Conservation (phyloP, 2,888 invertebrate genomes). For the Anoncus sp. region DNA sequence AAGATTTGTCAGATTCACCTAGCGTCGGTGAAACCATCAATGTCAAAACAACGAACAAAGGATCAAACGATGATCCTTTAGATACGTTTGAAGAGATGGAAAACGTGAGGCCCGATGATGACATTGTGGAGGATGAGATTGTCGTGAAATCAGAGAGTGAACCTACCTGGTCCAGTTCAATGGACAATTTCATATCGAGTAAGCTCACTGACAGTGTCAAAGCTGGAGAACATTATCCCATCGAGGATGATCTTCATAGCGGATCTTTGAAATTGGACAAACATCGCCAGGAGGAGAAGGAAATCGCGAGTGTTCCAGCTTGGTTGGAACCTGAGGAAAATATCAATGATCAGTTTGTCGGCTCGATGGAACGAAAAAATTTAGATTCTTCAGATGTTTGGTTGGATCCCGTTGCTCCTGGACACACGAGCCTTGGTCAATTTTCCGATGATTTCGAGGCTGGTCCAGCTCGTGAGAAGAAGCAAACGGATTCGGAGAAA, state of each 20-base stretch:
- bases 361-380: slow-evolving; percentile 16
- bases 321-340: slow-evolving; percentile 20
- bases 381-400: slow-evolving; percentile 60
- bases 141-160: slow-evolving; percentile 40
- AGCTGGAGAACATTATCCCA: slow-evolving; percentile 1
- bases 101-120: slow-evolving; percentile 23
- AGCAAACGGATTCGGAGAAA: slow-evolving; percentile 8
- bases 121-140: slow-evolving; percentile 32
- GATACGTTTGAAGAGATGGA: slow-evolving; percentile 3
- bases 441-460: slow-evolving; percentile 71
- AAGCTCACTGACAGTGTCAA: neutral
- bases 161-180: slow-evolving; percentile 18
- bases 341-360: neutral
- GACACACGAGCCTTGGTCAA: slow-evolving; percentile 60
- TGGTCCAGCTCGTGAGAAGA: slow-evolving; percentile 22
- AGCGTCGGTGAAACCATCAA: slow-evolving; percentile 23
- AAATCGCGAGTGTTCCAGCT: neutral
- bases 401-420: slow-evolving; percentile 53
- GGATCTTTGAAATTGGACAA: slow-evolving; percentile 25
- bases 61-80: slow-evolving; percentile 7
- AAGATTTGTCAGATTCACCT: slow-evolving; percentile 41
- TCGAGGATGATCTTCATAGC: slow-evolving; percentile 18
- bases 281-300: slow-evolving; percentile 49
- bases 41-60: neutral
- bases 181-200: slow-evolving; percentile 35